phyloP scores from a whole-genome alignment of 2,888 invertebrate species.

The Troides helena region DNA sequence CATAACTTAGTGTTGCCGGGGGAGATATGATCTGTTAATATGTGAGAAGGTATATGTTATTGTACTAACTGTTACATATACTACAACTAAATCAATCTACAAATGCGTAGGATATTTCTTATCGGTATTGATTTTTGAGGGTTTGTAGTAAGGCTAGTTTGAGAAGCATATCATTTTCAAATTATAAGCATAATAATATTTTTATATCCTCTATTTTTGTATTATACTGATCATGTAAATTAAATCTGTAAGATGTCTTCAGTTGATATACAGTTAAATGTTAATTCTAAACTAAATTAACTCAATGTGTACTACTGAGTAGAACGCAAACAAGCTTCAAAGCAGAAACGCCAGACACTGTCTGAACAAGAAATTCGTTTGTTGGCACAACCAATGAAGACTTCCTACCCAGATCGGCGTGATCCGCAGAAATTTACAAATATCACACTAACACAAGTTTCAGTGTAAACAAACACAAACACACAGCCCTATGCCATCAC shows the following conservation, averaged over 20 bases:
- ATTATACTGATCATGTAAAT: too few species aligned
- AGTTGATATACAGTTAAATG: conserved; percentile 34
- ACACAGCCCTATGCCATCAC: conserved; percentile 29
- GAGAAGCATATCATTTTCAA: too few species aligned
- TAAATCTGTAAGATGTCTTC: not conserved
- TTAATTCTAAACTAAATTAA: conserved; percentile 39
- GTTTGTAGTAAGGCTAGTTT: too few species aligned
- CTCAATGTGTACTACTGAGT: conserved; percentile 42
- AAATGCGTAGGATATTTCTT: too few species aligned
- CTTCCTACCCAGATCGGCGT: conserved; percentile 32
- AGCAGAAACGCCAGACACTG: conserved; percentile 55
- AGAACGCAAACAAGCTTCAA: conserved; percentile 66
- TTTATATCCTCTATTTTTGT: too few species aligned
- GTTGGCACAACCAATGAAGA: conserved; percentile 67
- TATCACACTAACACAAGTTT: conserved; percentile 15
- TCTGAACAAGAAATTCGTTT: conserved; percentile 60
- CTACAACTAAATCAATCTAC: too few species aligned
- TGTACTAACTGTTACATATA: too few species aligned
- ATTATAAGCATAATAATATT: too few species aligned
- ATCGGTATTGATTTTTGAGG: too few species aligned
- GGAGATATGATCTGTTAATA: not conserved
- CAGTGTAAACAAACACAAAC: conserved; percentile 13
- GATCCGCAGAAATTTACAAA: conserved; percentile 19
- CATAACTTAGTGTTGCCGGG: not conserved
- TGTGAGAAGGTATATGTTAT: not conserved